A percentile compares a stretch with the other conserved stretches of the same genome.
Evolutionary conservation across 2,797 vertebrate genomes (phyloP).

Genomic region (Sternotherus odoratus): DNA sequence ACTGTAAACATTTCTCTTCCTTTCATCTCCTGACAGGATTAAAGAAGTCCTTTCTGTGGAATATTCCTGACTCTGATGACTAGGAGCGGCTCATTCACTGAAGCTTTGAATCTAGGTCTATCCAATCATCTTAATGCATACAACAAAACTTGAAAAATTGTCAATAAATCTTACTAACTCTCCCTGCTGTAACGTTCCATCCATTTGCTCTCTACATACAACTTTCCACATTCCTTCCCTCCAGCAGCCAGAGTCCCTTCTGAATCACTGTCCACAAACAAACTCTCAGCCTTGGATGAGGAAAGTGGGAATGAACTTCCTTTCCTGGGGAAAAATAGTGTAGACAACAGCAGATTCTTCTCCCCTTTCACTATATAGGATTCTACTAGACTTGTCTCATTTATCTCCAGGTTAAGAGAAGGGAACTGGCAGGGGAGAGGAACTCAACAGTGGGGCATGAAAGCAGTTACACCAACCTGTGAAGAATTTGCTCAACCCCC

Average conservation of each 20-base stretch:
- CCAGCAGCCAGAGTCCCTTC: not conserved
- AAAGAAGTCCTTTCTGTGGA: not conserved
- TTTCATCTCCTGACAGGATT: not conserved
- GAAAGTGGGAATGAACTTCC: not conserved
- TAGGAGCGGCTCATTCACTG: not conserved
- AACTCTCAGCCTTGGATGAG: accelerated
- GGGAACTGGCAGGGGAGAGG: accelerated
- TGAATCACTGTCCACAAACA: not conserved
- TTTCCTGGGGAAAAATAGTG: not conserved
- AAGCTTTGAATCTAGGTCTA: not conserved
- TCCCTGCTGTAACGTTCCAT: accelerated
- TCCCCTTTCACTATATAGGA: not conserved
- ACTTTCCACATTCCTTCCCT: accelerated
- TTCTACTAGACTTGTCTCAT: not conserved
- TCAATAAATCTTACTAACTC: not conserved
- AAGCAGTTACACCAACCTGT: not conserved
- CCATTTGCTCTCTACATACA: not conserved
- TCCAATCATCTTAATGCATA: not conserved
- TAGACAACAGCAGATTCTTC: not conserved
- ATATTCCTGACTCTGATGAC: not conserved
- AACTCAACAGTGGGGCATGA: not conserved
- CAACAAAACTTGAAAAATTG: not conserved
- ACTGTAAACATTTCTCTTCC: not conserved
- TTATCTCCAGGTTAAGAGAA: not conserved
- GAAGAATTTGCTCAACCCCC: not conserved